Base-by-base conservation (phyloP, 2,113 vertebrate genomes). In the Dromiciops gliroides region DNA sequence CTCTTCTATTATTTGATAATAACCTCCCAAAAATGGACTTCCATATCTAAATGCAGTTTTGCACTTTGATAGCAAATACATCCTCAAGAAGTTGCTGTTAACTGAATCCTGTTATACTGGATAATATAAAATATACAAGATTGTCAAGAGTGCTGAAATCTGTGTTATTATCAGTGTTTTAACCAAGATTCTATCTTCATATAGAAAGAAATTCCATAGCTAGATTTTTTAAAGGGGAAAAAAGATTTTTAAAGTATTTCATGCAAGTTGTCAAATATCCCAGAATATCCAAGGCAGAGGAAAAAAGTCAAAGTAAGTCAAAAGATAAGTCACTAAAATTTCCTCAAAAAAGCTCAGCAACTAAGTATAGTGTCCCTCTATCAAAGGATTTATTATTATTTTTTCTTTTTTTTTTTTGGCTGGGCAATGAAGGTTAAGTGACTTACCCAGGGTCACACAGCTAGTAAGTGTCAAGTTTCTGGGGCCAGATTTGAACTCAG, bases 21-120 rank as follows among this genome's bases (percentile, higher is more conserved):
- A 94, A 97, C 93, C 90, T 97, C 97, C 92, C 93, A 91, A 95
- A 98, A 98, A 98, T 97, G 96, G 98, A 98, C 98, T 96, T 90
- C 95, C 97, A 83, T 98, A 96, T 98, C 44, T 51, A 97, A 98
- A 98, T 98, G 96, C 98, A 98, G 98, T 98, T 83, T 83, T 98
- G 98, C 95, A 95, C 97, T 98, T 97, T 98, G 98, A 98, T 97
- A 96, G 98, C 96, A 98, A 98, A 98, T 97, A 98, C 88, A 96
- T 94, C 97, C 95, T 95, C 94, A 98, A 48, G 97, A 95, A 97
- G 98, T 95, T 97, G 97, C 96, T 97, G 94, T 98, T 97, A 97
- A 47, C 97, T 96, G 97, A 98, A 98, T 97, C 96, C 93, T 91
- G 28, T 90, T 98, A 96, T 94, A 97, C 93, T 93, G 98, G 98